Evolutionary conservation across 2,888 invertebrate species (phyloP).

Genomic region (Liopterus haemorrhoidalis): DNA sequence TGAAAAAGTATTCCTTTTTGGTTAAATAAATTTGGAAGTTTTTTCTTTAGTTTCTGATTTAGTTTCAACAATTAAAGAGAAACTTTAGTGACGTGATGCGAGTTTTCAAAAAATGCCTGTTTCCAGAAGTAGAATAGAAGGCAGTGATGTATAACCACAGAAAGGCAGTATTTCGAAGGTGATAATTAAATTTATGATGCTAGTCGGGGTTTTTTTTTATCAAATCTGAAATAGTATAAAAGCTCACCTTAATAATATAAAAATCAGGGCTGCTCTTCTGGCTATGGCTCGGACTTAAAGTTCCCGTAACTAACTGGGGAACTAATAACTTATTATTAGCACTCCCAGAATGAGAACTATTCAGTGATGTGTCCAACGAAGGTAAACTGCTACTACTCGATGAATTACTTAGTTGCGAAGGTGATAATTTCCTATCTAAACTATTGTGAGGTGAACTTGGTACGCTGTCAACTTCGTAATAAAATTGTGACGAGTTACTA

Average conservation of each 20-base stretch:
- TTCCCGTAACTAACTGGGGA: slow-evolving; percentile 34
- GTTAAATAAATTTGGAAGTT: no score
- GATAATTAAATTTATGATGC: no score
- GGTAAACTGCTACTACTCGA: slow-evolving; percentile 71
- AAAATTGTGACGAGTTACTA: slow-evolving; percentile 84
- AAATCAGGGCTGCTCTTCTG: slow-evolving; percentile 63
- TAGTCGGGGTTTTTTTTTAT: slow-evolving; percentile 22
- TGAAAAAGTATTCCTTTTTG: no score
- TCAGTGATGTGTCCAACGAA: slow-evolving; percentile 70
- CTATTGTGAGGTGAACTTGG: slow-evolving; percentile 73
- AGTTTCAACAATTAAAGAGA: no score
- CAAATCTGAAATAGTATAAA: neutral
- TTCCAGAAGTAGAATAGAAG: no score
- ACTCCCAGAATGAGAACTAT: slow-evolving; percentile 50
- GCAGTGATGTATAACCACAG: no score
- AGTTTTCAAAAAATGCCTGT: no score
- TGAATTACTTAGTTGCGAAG: slow-evolving; percentile 71
- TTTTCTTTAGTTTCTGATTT: no score
- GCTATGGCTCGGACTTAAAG: slow-evolving; percentile 52
- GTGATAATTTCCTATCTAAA: slow-evolving; percentile 68
- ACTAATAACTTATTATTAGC: slow-evolving; percentile 43
- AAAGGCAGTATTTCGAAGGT: no score
- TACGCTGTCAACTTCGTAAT: slow-evolving; percentile 70
- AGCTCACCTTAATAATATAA: slow-evolving; percentile 54
- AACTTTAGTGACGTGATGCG: no score